phyloP scores from a whole-genome alignment of 2,797 vertebrate genomes.

The Enteromius trimaculatus region DNA sequence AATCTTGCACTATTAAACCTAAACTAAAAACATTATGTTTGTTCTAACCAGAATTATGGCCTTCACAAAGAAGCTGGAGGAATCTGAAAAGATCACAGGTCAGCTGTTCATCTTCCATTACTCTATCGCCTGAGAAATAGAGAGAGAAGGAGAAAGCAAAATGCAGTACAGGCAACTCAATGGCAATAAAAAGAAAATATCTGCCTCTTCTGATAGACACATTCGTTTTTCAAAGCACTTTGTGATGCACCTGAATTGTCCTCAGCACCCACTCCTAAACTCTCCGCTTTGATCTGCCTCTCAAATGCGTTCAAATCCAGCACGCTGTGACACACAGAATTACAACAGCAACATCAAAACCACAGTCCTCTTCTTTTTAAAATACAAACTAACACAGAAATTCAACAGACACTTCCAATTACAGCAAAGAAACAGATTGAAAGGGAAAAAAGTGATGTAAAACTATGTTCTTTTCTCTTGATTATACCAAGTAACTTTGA shows the following conservation, averaged over 20 bases:
- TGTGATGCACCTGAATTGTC: conserved; percentile 88
- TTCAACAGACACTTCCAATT: conserved; percentile 9
- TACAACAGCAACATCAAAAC: conserved; percentile 33
- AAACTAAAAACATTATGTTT: not conserved
- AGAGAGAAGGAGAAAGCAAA: conserved; percentile 68
- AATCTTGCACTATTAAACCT: not conserved
- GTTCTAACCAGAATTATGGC: conserved; percentile 91
- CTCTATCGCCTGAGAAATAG: conserved; percentile 82
- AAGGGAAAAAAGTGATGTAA: not conserved
- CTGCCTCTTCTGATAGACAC: conserved; percentile 50
- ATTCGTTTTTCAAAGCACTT: conserved; percentile 42
- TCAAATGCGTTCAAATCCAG: conserved; percentile 96
- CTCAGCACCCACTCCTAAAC: conserved; percentile 91
- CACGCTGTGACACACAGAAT: conserved; percentile 77
- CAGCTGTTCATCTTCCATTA: conserved; percentile 90
- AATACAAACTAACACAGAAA: conserved; percentile 13
- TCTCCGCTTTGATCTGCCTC: conserved; percentile 97
- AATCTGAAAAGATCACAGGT: conserved; percentile 96
- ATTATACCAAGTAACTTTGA: conserved; percentile 22
- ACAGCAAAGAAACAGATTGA: conserved; percentile 2
- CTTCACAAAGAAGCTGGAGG: conserved; percentile 95
- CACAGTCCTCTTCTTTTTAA: conserved; percentile 2
- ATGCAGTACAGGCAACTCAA: conserved; percentile 63
- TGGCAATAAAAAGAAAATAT: conserved; percentile 59
- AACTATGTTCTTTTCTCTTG: conserved; percentile 18